phyloP scores from a whole-genome alignment of 2,113 vertebrate genomes.

The Lepisosteus oculatus region DNA sequence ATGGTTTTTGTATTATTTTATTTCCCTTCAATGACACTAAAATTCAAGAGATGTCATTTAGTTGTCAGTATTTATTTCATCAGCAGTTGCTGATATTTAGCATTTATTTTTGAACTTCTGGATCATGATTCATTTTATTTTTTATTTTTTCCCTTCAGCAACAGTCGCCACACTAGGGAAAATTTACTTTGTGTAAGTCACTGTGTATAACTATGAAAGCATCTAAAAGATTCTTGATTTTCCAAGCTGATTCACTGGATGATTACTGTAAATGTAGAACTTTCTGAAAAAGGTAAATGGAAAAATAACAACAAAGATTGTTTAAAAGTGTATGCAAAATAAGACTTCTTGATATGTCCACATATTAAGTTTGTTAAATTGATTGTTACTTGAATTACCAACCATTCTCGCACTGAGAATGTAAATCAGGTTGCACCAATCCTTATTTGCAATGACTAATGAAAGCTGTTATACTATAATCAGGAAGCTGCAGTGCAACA shows the following conservation, averaged over 20 bases:
- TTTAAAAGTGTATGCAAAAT: background rate
- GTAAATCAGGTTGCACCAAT: constrained; percentile 65
- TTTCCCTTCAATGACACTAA: constrained; percentile 10
- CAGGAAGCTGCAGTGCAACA: constrained; percentile 63
- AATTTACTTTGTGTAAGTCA: constrained; percentile 28
- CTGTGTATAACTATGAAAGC: constrained; percentile 44
- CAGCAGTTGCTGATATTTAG: constrained; percentile 41
- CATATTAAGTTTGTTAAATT: constrained; percentile 43
- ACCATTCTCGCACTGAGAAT: constrained; percentile 58
- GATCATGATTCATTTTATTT: constrained; percentile 54
- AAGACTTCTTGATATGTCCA: constrained; percentile 43
- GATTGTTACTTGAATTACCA: constrained; percentile 53
- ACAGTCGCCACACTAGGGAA: constrained; percentile 50
- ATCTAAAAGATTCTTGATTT: constrained; percentile 41
- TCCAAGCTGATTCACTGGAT: constrained; percentile 21
- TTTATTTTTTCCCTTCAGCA: constrained; percentile 36
- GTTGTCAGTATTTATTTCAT: constrained; percentile 38
- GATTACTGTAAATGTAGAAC: background rate
- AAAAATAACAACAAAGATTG: background rate
- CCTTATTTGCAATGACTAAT: constrained; percentile 64
- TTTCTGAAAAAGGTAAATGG: background rate
- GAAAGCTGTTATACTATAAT: constrained; percentile 62
- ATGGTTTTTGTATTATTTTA: constrained; percentile 39
- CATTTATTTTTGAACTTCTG: constrained; percentile 45
- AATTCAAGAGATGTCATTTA: constrained; percentile 12